Evolutionary conservation across 2,888 invertebrate species (phyloP).

Genomic region (Papilio protenor): DNA sequence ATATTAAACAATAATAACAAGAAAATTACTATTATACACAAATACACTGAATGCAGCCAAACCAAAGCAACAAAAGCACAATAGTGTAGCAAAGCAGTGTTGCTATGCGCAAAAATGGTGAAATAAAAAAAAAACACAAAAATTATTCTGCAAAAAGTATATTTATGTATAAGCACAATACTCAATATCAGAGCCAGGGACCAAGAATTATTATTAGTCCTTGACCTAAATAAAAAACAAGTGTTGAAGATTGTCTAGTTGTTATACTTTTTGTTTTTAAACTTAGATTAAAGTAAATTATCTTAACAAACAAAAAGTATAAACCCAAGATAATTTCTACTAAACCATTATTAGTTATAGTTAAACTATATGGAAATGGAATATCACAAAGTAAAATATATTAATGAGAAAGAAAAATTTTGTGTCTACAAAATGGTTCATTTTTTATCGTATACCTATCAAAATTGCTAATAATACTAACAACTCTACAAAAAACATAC

Average conservation of each 20-base stretch:
- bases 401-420: background rate
- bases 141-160: slow-evolving; percentile 63
- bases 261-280: background rate
- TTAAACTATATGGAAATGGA: background rate
- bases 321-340: background rate
- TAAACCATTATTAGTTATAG: background rate
- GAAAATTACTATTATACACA: slow-evolving; percentile 75
- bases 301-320: background rate
- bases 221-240: slow-evolving; percentile 21
- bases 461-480: too few species aligned
- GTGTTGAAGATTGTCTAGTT: slow-evolving; percentile 27
- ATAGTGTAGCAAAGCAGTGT: slow-evolving; percentile 27
- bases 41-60: slow-evolving; percentile 59
- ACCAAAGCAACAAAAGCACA: slow-evolving; percentile 49
- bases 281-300: too few species aligned
- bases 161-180: slow-evolving; percentile 79
- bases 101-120: slow-evolving; percentile 37
- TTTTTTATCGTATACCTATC: too few species aligned
- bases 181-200: slow-evolving; percentile 48
- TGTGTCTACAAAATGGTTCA: background rate
- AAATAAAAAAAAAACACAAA: slow-evolving; percentile 74
- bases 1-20: slow-evolving; percentile 43
- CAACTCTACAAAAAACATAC: background rate
- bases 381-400: background rate
- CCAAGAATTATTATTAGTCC: background rate